Conservation (phyloP, 2,113 vertebrate species). For the Oreochromis spilurus region DNA sequence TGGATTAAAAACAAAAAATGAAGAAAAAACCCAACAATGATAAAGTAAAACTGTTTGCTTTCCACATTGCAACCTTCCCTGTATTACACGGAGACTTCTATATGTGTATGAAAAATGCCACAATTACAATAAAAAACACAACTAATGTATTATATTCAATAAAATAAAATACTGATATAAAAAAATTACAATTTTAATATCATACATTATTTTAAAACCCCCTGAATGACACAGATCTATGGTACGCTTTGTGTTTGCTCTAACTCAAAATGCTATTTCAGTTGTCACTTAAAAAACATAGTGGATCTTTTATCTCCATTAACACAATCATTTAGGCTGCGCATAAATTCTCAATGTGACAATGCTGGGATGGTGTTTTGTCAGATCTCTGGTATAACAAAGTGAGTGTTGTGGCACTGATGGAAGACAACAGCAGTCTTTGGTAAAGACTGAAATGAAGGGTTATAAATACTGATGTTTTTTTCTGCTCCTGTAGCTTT, state of each 20-base stretch:
- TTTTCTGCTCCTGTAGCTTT: background rate
- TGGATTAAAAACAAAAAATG: background rate
- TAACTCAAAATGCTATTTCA: background rate
- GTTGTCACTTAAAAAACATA: background rate
- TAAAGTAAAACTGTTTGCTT: background rate
- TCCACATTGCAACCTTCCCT: background rate
- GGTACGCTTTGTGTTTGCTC: background rate
- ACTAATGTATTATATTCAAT: background rate
- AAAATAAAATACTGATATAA: background rate
- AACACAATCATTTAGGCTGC: background rate
- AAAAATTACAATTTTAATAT: background rate
- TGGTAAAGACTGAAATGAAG: background rate
- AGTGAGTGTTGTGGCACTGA: background rate
- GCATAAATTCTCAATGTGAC: background rate
- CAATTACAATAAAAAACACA: background rate
- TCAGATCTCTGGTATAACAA: slow-evolving; percentile 5
- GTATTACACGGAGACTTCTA: background rate
- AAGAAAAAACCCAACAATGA: background rate
- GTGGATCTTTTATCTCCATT: background rate
- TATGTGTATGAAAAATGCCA: background rate
- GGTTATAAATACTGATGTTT: background rate
- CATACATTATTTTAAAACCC: background rate
- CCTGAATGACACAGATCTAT: background rate
- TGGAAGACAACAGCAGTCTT: background rate
- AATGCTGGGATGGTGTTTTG: background rate